Evolutionary conservation across 2,113 vertebrate genomes (phyloP), one percentile per base, ranked within the genome.

Genomic region (Tinamus guttatus): DNA sequence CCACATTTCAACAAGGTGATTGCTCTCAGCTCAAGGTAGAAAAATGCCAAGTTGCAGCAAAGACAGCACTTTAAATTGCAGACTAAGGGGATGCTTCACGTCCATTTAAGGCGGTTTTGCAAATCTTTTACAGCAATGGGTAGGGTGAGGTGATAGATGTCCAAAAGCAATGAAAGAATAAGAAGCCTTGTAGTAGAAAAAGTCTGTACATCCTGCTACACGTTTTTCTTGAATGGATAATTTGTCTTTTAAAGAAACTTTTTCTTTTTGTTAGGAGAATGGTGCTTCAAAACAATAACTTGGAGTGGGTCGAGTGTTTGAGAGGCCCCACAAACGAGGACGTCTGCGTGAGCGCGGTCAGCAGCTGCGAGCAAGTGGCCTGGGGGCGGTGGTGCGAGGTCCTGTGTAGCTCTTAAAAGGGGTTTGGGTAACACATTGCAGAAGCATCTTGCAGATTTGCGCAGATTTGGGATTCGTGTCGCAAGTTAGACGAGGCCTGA

Each of bases 321-420:
- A 77, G 56, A 51, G 20, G 63, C 27, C 22, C 34, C 73, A 28
- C 0, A 1, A 59, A 68, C 10, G 0, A 0, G 32, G 32, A 80
- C 49, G 59, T 51, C 54, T 70, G 5, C 4, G 0, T 65, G 60
- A 67, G 49, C 0, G 0, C 36, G 54, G 52, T 77, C 41, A 89
- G 13, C 27, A 58, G 14, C 79, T 91, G 13, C 28, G 21, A 63
- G 40, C 52, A 74, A 56, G 67, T 32, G 17, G 65, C 27, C 20
- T 32, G 30, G 49, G 30, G 49, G 34, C 54, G 10, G 40, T 3
- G 43, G 47, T 77, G 54, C 54, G 32, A 83, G n/a, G 30, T 70
- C 22, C 9, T 28, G 4, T n/a, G 36, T 3, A 8, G 6, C 62
- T 38, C 47, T 73, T 34, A 27, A 28, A 21, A 60, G 47, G 32